Percentiles rank a stretch among this genome's conserved stretches.
phyloP scores from a whole-genome alignment of 2,113 vertebrate species.

The Pseudorectes ferrugineus region DNA sequence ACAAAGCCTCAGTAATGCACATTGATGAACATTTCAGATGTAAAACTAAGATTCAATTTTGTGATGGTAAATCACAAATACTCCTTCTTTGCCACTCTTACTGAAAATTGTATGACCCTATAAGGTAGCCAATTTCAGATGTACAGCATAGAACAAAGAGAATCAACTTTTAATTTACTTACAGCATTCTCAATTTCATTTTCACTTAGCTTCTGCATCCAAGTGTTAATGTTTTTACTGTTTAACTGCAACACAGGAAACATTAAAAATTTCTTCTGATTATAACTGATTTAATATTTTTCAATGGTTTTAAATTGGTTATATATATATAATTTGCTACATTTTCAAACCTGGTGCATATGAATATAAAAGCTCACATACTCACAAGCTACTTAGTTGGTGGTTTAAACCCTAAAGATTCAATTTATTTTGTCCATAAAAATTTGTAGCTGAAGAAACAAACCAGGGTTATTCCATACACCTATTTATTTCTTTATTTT shows the following conservation, averaged over 20 bases:
- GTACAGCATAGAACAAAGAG: background rate
- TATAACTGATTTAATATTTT: background rate
- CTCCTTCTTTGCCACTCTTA: background rate
- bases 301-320: background rate
- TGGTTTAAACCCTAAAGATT: background rate
- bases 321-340: background rate
- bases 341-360: background rate
- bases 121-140: background rate
- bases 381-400: background rate
- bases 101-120: background rate
- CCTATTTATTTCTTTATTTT: background rate
- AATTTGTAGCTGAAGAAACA: background rate
- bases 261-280: background rate
- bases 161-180: slow-evolving; percentile 31
- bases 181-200: slow-evolving; percentile 78
- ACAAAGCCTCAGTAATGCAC: background rate
- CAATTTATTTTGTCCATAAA: background rate
- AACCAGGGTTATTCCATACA: background rate
- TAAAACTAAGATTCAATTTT: background rate
- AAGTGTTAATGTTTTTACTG: slow-evolving; percentile 40
- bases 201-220: slow-evolving; percentile 73
- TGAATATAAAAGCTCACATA: background rate
- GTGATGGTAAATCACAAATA: background rate
- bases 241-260: slow-evolving; percentile 38
- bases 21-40: background rate